Evolutionary conservation across 1,140 invertebrate genomes (phyloP).

Genomic region (Euwallacea fornicatus): DNA sequence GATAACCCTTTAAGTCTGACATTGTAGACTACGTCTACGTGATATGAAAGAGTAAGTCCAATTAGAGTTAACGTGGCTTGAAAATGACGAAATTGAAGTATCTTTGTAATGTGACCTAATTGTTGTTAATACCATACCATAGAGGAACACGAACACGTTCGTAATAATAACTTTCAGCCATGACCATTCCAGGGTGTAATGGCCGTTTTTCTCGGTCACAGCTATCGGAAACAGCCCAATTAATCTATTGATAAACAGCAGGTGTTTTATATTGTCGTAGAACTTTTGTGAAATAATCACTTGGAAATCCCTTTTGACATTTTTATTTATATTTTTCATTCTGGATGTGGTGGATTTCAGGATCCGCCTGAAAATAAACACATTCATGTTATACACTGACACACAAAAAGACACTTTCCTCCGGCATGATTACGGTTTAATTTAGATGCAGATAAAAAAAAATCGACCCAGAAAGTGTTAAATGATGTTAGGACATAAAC

Average conservation of each 20-base stretch:
- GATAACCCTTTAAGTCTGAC: conserved; percentile 12
- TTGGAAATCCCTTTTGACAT: conserved; percentile 12
- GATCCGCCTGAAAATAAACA: background rate
- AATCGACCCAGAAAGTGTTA: too few relatives aligned
- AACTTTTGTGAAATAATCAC: conserved; percentile 18
- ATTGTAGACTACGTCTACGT: conserved; percentile 24
- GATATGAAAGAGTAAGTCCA: conserved; percentile 12
- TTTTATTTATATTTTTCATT: conserved; percentile 14
- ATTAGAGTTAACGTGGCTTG: conserved; percentile 15
- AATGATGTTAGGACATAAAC: too few relatives aligned
- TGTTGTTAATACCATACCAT: conserved; percentile 1
- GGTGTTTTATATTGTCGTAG: conserved; percentile 19
- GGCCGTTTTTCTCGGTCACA: conserved; percentile 1
- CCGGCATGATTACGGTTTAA: too few relatives aligned
- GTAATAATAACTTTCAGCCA: conserved; percentile 27
- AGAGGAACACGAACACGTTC: conserved; percentile 8
- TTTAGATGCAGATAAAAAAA: too few relatives aligned
- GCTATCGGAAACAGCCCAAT: conserved; percentile 27
- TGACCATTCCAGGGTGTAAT: conserved; percentile 20
- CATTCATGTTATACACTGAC: too few relatives aligned
- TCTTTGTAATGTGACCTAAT: too few relatives aligned
- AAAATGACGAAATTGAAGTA: background rate
- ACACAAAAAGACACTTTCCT: too few relatives aligned
- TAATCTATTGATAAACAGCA: conserved; percentile 24
- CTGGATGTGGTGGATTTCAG: background rate